Base-by-base conservation (phyloP, 2,888 invertebrate species). In the Eulithis testata region DNA sequence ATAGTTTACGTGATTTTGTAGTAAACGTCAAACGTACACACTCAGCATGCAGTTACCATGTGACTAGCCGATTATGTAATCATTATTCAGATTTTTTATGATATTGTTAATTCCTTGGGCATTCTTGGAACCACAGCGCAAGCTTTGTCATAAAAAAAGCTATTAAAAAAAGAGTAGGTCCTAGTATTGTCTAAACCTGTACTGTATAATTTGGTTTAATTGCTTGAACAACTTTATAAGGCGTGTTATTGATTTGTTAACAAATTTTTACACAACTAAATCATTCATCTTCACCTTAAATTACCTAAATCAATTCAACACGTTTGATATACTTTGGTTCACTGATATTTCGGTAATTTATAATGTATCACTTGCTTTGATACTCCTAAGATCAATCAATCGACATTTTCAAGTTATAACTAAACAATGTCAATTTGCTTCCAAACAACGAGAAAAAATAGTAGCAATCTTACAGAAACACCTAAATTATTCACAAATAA, bases 241-340 rank as follows among this genome's bases (percentile, higher is more conserved):
- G 52, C 60, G 56, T 63, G 62, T 50, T 45, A 62, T 62, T 51
- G 55, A 63, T 56, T 60, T 57, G 61, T 63, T 49, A 66, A 14
- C 12, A 7, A 12, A 45, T 12, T 14, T 47, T 14, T 14, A 47
- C 47, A 14, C 0, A 49, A 21, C 3, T 47, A 47, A 47, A n/a
- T 45, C 7, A 45, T 14, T 21, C 21, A 53, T 14, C 14, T 60
- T 66, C 12, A 60, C 57, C 65, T 59, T 66, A 72, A 61, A 64
- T 56, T 65, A 70, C 57, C 65, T 72, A 68, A 27, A 57, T 65
- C 66, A 66, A 67, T 68, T 67, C 59, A 65, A 68, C 56, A 66
- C 59, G 60, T 56, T 64, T 66, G 11, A 60, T 63, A 67, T 56
- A 70, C 72, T 72, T 73, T 73, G 73, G 73, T 73, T 71, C 57